Evolutionary conservation across 2,797 vertebrate genomes (phyloP).

Genomic region (Microcaecilia unicolor): DNA sequence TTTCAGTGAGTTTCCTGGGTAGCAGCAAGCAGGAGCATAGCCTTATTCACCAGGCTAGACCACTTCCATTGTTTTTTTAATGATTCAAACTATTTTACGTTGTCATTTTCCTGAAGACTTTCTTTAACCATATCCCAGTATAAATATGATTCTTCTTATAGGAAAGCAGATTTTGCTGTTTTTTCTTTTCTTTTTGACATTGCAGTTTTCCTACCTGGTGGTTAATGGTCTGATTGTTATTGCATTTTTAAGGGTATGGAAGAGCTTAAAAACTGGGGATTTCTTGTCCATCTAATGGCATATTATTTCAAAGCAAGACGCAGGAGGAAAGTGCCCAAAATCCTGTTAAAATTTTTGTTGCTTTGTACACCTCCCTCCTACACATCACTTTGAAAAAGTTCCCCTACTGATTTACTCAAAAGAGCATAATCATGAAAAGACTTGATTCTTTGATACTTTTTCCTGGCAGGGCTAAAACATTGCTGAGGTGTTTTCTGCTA

Average conservation of each 20-base stretch:
- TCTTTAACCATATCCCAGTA: too few relatives aligned
- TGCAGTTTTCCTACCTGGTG: neutral
- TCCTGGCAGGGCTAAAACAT: conserved; percentile 9
- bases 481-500: conserved; percentile 5
- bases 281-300: conserved; percentile 4
- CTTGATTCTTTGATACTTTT: conserved; percentile 13
- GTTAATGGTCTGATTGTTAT: neutral
- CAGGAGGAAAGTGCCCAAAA: conserved; percentile 12
- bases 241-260: conserved; percentile 1
- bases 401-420: conserved; percentile 11
- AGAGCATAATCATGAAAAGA: conserved; percentile 8
- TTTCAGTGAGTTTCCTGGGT: too few relatives aligned
- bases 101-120: too few relatives aligned
- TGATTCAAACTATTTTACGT: too few relatives aligned
- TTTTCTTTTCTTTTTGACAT: too few relatives aligned
- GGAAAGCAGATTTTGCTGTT: too few relatives aligned
- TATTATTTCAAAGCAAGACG: conserved; percentile 17
- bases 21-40: too few relatives aligned
- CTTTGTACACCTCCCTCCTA: conserved; percentile 14
- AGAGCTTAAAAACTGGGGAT: neutral
- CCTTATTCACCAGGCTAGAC: too few relatives aligned
- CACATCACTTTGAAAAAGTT: conserved; percentile 14
- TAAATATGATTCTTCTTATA: too few relatives aligned
- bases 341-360: conserved; percentile 14
- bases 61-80: too few relatives aligned